A percentile compares a stretch with the other conserved stretches of the same genome.
Conservation (phyloP, 2,888 invertebrate species). For the Hydroisotoma schaefferi region DNA sequence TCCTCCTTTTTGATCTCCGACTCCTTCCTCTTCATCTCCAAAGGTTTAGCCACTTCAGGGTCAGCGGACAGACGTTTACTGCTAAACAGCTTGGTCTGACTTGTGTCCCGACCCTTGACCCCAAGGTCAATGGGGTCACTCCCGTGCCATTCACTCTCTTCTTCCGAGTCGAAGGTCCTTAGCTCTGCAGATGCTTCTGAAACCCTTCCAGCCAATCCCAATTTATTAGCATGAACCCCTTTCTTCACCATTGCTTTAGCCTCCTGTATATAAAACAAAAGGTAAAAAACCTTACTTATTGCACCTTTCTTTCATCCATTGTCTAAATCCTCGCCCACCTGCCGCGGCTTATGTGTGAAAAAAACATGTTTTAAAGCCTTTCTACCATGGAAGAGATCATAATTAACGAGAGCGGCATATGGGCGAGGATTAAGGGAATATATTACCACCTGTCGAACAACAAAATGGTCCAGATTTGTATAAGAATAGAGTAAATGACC, state of each 20-base stretch:
- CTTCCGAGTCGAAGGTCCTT: constrained; percentile 18
- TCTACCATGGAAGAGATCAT: no score
- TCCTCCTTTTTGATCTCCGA: constrained; percentile 18
- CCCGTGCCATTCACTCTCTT: constrained; percentile 11
- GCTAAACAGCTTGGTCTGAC: constrained; percentile 16
- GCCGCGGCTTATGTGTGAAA: no score
- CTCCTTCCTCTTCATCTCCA: constrained; percentile 12
- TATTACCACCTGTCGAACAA: constrained; percentile 16
- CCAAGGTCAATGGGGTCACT: constrained; percentile 21
- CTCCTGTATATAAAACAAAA: no score
- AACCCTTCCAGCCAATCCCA: no score
- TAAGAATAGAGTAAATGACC: constrained; percentile 31
- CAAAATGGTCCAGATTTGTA: constrained; percentile 16
- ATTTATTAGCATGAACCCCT: no score
- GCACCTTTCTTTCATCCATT: no score
- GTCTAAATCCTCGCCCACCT: no score
- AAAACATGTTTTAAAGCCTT: no score
- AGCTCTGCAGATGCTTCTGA: constrained; percentile 8
- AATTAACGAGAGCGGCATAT: no score
- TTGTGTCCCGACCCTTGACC: constrained; percentile 21
- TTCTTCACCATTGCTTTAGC: no score
- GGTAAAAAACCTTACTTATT: no score
- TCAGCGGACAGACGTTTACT: constrained; percentile 1
- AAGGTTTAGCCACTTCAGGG: constrained; percentile 4
- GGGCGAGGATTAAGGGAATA: no score